These are phyloP conservation scores for Ranitomeya variabilis DNA, from an alignment of 2,113 vertebrate genomes.

Conservation along the genomic window DNA sequence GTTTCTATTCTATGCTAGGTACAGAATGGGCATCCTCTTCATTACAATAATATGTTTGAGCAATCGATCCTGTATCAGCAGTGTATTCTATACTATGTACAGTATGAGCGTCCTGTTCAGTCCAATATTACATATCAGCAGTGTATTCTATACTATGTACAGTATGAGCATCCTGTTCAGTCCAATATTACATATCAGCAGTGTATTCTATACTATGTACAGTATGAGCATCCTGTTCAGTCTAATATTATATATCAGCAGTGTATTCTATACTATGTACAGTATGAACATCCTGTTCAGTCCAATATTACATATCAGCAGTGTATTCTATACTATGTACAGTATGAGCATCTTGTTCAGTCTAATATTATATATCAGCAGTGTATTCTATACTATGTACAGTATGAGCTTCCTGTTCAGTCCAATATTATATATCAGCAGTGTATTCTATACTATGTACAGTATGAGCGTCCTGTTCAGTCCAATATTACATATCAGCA, in stretches of 20 bases:
- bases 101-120: not conserved
- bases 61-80: no score
- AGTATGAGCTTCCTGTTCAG: not conserved
- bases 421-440: not conserved
- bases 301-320: not conserved
- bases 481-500: not conserved
- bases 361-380: not conserved
- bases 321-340: not conserved
- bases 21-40: not conserved
- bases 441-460: not conserved
- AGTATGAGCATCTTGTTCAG: not conserved
- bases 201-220: not conserved
- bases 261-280: not conserved
- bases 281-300: not conserved
- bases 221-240: not conserved
- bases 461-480: not conserved
- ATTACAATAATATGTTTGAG: not conserved
- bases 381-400: not conserved
- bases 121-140: no score
- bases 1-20: not conserved
- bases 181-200: not conserved
- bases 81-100: not conserved
- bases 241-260: not conserved
- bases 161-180: not conserved
- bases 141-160: not conserved